A percentile compares a stretch with the other conserved stretches of the same genome.
phyloP scores from a whole-genome alignment of 2,888 invertebrate genomes.

The Cataglyphis altisquamis region DNA sequence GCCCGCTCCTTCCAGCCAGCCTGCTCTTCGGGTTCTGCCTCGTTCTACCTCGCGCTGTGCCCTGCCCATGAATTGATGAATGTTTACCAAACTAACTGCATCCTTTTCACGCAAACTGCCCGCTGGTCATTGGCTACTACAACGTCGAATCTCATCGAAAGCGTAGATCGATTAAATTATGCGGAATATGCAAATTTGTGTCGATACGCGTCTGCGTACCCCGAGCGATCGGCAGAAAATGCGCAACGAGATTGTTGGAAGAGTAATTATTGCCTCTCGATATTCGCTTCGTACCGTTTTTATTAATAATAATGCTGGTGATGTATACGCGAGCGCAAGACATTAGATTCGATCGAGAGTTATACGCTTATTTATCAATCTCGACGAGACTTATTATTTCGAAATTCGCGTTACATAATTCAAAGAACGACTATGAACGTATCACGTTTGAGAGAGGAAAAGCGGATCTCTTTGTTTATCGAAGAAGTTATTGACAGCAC shows the following conservation, averaged over 20 bases:
- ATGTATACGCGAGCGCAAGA: constrained; percentile 33
- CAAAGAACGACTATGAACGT: background rate
- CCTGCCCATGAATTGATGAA: constrained; percentile 84
- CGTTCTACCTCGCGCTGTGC: constrained; percentile 64
- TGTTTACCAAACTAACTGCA: constrained; percentile 83
- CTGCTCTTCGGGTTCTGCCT: constrained; percentile 68
- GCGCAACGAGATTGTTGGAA: constrained; percentile 27
- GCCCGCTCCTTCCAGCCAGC: constrained; percentile 79
- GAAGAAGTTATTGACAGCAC: constrained; percentile 32
- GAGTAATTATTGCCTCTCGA: constrained; percentile 46
- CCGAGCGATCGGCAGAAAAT: constrained; percentile 46
- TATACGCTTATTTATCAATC: constrained; percentile 44
- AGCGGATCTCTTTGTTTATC: constrained; percentile 34
- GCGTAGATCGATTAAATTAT: constrained; percentile 59
- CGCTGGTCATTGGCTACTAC: constrained; percentile 73
- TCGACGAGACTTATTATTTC: constrained; percentile 40
- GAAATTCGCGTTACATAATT: constrained; percentile 37
- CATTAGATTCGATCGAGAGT: constrained; percentile 49
- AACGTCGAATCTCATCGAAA: constrained; percentile 67
- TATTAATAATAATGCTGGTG: constrained; percentile 39
- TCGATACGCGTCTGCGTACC: constrained; percentile 42
- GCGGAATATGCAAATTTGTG: constrained; percentile 48
- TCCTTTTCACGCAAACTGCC: constrained; percentile 67
- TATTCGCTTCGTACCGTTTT: constrained; percentile 5
- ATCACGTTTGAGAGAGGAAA: constrained; percentile 20